Conservation (phyloP, 2,888 invertebrate genomes). For the Melieria picta region DNA sequence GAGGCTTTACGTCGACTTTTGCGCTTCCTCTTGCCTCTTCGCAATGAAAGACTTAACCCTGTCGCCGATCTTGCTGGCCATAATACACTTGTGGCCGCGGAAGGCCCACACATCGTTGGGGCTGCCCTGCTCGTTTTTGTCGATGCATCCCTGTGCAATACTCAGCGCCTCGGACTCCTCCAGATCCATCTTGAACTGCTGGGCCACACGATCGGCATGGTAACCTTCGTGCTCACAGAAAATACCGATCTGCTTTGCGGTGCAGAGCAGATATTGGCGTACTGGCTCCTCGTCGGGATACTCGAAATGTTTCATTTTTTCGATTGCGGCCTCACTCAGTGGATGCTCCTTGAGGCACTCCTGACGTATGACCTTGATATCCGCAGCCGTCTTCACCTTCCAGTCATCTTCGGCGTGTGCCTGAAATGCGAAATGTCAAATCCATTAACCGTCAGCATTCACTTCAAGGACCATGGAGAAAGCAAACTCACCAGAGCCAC, state of each 20-base stretch:
- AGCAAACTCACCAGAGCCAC: slow-evolving; percentile 42
- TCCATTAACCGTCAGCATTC: neutral
- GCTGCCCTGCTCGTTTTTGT: slow-evolving; percentile 55
- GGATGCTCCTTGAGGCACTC: slow-evolving; percentile 54
- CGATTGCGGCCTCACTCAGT: slow-evolving; percentile 47
- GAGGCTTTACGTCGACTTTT: neutral
- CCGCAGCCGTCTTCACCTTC: slow-evolving; percentile 53
- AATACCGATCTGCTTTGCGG: slow-evolving; percentile 54
- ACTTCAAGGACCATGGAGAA: neutral
- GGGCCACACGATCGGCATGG: slow-evolving; percentile 59
- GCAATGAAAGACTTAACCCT: slow-evolving; percentile 53
- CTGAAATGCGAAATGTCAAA: slow-evolving; percentile 36
- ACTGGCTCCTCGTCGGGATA: slow-evolving; percentile 56
- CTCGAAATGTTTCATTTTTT: slow-evolving; percentile 51
- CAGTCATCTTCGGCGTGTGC: slow-evolving; percentile 55
- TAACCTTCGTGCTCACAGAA: slow-evolving; percentile 57
- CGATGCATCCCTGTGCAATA: slow-evolving; percentile 58
- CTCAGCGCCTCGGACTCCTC: slow-evolving; percentile 55
- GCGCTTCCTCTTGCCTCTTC: slow-evolving; percentile 49
- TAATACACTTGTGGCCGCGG: slow-evolving; percentile 61
- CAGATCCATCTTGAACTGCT: slow-evolving; percentile 61
- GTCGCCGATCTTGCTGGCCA: slow-evolving; percentile 59
- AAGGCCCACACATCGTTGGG: slow-evolving; percentile 60
- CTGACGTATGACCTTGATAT: slow-evolving; percentile 54
- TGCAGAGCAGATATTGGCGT: slow-evolving; percentile 57